phyloP scores from a whole-genome alignment of 1,140 invertebrate species.

The Octopus sinensis region DNA sequence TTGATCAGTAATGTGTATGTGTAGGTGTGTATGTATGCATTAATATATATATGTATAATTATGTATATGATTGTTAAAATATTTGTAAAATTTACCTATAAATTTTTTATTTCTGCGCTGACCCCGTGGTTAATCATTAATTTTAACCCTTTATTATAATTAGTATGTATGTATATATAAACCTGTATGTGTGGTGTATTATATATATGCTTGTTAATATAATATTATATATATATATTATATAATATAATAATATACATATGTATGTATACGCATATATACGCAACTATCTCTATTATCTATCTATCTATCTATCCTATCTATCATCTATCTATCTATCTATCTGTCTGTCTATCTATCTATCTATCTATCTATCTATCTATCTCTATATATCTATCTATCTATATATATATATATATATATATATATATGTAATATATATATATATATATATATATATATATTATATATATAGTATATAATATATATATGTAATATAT shows the following conservation, averaged over 20 bases:
- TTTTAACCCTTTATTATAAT: too few relatives aligned
- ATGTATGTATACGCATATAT: neutral
- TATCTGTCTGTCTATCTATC: neutral
- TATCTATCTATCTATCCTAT: neutral
- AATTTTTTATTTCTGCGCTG: too few relatives aligned
- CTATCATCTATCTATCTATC: neutral
- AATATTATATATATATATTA: neutral
- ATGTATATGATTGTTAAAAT: too few relatives aligned
- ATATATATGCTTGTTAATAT: neutral
- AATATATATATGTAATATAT: too few relatives aligned
- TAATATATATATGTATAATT: too few relatives aligned
- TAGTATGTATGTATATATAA: neutral
- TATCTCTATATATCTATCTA: neutral
- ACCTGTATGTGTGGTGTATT: neutral
- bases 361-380: neutral
- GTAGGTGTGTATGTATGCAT: too few relatives aligned
- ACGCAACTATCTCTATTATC: neutral
- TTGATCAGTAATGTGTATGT: too few relatives aligned
- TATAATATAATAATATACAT: neutral
- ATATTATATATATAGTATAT: too few relatives aligned
- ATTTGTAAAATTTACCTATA: too few relatives aligned
- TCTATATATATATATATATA: neutral
- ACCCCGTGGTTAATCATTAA: too few relatives aligned
- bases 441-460: neutral
- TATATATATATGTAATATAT: neutral